A percentile compares a stretch with the other conserved stretches of the same genome.
Evolutionary conservation across 2,888 invertebrate species (phyloP).

Genomic region (Chymomyza fuscimana): DNA sequence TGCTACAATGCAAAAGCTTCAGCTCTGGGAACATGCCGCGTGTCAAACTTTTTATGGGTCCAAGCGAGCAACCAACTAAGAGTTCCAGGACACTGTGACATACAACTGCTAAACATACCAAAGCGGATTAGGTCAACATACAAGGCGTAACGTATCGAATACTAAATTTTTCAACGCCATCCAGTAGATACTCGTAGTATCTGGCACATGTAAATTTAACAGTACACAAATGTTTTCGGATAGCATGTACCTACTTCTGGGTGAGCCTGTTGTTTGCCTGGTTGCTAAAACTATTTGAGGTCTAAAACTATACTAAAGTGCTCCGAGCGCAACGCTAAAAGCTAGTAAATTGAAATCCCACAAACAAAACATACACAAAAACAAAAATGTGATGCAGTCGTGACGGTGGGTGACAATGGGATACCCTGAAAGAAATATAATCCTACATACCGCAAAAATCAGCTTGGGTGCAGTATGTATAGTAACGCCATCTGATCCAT

Average conservation of each 20-base stretch:
- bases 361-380: background rate
- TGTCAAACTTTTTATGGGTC: constrained; percentile 58
- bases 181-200: background rate
- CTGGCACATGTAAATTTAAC: constrained; percentile 1
- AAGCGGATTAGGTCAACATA: constrained; percentile 62
- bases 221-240: constrained; percentile 10
- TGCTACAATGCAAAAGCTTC: constrained; percentile 63
- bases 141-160: background rate
- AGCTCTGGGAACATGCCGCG: constrained; percentile 64
- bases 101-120: constrained; percentile 53
- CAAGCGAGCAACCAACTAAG: constrained; percentile 27
- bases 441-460: too few relatives aligned
- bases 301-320: background rate
- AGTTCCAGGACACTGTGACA: background rate
- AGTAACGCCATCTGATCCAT: too few relatives aligned
- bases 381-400: background rate
- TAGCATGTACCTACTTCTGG: constrained; percentile 15
- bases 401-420: too few relatives aligned
- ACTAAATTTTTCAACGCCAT: constrained; percentile 2
- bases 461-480: too few relatives aligned
- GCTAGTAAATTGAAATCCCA: background rate
- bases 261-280: constrained; percentile 1
- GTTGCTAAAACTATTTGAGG: background rate
- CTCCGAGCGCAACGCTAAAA: background rate
- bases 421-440: too few relatives aligned